Base-by-base conservation (phyloP, 2,888 invertebrate species). In the Lagria hirta region DNA sequence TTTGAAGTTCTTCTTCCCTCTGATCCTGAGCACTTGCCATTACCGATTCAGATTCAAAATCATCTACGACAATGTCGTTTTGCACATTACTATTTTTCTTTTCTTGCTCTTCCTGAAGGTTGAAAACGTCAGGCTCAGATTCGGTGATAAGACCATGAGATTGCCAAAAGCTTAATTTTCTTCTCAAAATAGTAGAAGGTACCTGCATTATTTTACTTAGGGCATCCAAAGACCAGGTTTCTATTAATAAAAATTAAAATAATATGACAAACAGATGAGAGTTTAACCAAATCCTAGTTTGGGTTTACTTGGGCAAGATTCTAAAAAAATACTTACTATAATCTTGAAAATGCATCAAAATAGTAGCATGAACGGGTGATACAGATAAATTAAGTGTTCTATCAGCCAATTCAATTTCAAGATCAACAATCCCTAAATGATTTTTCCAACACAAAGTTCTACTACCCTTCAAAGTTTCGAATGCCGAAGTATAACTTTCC, bases 1-100 rank as follows among this genome's bases (percentile, higher is more conserved):
- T 82, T 79, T 81, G 64, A 42, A 95, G 74, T 68, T 96, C 95
- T 58, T 93, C 93, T 72, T 95, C 94, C 43, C 93, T 78, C 69
- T 95, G 95, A 66, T 94, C 93, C 67, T 92, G 90, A 1, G 92
- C 88, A 11, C 94, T 94, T 1, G 93, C 93, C 89, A 94, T 92
- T 0, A 88, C 93, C 66, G 93, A 93, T 71, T 95, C 95, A 1
- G 84, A 76, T 69, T 95, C 95, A 58, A 92, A 93, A 67, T 95
- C 95, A 58, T 91, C 89, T 52, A 87, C 84, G 16, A 80, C 71
- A 49, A 86, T 80, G 52, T 86, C 81, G 1, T 78, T 75, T 5
- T 74, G 65, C 3, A 79, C 74, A 35, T 79, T 78, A 63, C 77
- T 78, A 29, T 75, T 75, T 13, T 70, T 66, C 20, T 74, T 75